Base-by-base conservation (phyloP, 2,888 invertebrate species). In the Ophonus ardosiacus region DNA sequence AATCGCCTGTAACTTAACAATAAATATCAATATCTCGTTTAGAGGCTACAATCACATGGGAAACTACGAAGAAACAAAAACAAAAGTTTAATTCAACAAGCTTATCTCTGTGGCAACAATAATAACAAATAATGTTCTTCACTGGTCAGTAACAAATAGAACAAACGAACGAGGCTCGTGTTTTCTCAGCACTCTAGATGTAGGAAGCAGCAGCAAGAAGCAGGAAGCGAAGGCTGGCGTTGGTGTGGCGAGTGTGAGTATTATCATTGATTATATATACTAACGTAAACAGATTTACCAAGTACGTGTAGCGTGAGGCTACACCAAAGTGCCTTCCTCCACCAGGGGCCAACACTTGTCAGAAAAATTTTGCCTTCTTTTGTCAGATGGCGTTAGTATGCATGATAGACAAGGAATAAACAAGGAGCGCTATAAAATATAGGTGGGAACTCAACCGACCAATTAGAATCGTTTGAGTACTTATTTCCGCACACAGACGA, bases 11-110 rank as follows among this genome's bases (percentile, higher is more conserved):
- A 74, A 74, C 43, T 71, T 71, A 74, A 74, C 40, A 74, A 74
- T 74, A 74, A 74, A 74, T 74, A 74, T 74, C 71, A 40, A 74
- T 74, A 74, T 74, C 71, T 40, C 71, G 71, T 74, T 74, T 74
- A 74, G 17, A 21, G 71, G 40, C 17, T 74, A 13, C 43, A 74
- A 74, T 74, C 71, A 74, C 71, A 74, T 74, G 71, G 43, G 71
- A 74, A 74, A 74, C 43, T 43, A 74, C 17, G 0, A 24, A 51
- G 71, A 74, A 74, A 74, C 71, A 74, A 74, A 74, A 74, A 74
- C 68, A 68, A 68, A 43, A 40, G 71, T 74, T 74, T 18, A 43
- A 74, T 74, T 74, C 17, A 74, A 43, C 71, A 74, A 74, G 71
- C 43, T 74, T 74, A 74, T 74, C 71, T 40, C 18, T 8, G 15